phyloP scores from a whole-genome alignment of 2,888 invertebrate species.

The Chydorus sphaericus region DNA sequence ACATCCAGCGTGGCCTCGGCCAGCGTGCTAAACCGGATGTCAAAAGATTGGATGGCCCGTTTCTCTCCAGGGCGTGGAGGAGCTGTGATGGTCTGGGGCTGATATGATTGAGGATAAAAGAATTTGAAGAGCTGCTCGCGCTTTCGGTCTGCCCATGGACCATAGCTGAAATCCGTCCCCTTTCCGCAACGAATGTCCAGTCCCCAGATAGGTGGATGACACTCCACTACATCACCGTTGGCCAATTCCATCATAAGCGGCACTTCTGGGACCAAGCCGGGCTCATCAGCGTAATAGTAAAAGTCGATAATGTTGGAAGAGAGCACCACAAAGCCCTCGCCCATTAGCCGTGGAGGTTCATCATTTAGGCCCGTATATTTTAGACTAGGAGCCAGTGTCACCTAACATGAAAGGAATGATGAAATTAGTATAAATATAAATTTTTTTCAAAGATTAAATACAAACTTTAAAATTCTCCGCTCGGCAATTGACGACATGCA shows the following conservation, averaged over 20 bases:
- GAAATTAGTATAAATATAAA: background rate
- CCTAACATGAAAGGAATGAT: constrained; percentile 28
- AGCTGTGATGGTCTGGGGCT: constrained; percentile 58
- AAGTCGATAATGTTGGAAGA: constrained; percentile 88
- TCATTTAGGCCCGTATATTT: constrained; percentile 86
- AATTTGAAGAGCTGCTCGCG: constrained; percentile 87
- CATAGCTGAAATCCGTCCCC: constrained; percentile 92
- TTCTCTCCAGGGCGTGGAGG: constrained; percentile 74
- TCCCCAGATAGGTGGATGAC: constrained; percentile 88
- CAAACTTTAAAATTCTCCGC: constrained; percentile 73
- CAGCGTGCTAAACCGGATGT: constrained; percentile 75
- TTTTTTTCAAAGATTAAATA: background rate
- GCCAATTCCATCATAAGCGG: constrained; percentile 77
- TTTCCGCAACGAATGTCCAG: constrained; percentile 81
- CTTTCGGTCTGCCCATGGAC: constrained; percentile 97
- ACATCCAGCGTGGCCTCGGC: constrained; percentile 91
- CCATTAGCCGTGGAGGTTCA: constrained; percentile 93
- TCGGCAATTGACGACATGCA: constrained; percentile 89
- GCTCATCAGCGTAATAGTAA: constrained; percentile 95
- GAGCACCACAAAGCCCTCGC: constrained; percentile 93
- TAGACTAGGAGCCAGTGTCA: constrained; percentile 88
- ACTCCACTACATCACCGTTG: constrained; percentile 84
- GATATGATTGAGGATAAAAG: constrained; percentile 83
- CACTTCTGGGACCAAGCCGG: constrained; percentile 72
- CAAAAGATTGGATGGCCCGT: constrained; percentile 78